A percentile compares a stretch with the other conserved stretches of the same genome.
phyloP scores from a whole-genome alignment of 2,797 vertebrate genomes.

The Onychomys arenicola region DNA sequence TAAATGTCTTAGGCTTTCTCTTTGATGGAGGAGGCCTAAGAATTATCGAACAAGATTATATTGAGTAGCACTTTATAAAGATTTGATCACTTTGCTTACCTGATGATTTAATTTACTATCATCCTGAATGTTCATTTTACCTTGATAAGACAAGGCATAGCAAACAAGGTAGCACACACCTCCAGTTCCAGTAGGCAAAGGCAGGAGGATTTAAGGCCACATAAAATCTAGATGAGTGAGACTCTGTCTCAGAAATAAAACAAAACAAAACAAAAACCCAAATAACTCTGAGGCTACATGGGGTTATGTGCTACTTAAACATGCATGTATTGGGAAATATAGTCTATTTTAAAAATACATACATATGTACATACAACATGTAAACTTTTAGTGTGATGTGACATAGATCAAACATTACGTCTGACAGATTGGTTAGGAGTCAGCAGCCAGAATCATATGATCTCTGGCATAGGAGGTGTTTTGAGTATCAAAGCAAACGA shows the following conservation, averaged over 20 bases:
- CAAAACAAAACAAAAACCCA: not conserved
- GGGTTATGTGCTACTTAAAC: slow-evolving; percentile 37
- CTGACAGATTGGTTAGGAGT: slow-evolving; percentile 4
- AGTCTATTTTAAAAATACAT: not conserved
- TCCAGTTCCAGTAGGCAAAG: not conserved
- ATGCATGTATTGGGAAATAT: slow-evolving; percentile 9
- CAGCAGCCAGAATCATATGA: slow-evolving; percentile 13
- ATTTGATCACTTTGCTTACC: slow-evolving; percentile 30
- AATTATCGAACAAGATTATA: not conserved
- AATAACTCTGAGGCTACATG: not conserved
- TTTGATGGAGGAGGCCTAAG: not conserved
- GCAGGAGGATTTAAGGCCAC: not conserved
- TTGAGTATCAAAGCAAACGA: slow-evolving; percentile 24
- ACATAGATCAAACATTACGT: slow-evolving; percentile 36
- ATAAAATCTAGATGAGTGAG: not conserved
- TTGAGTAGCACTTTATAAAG: slow-evolving; percentile 26
- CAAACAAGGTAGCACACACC: not conserved
- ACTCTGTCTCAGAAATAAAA: not conserved
- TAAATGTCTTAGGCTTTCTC: slow-evolving; percentile 27
- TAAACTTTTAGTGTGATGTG: not conserved
- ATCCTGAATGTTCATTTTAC: slow-evolving; percentile 51
- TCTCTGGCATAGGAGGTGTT: slow-evolving; percentile 43
- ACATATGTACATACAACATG: not conserved
- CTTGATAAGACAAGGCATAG: not conserved
- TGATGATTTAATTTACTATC: slow-evolving; percentile 51